Conservation (phyloP, 1,140 invertebrate species). For the Centruroides sculpturatus region DNA sequence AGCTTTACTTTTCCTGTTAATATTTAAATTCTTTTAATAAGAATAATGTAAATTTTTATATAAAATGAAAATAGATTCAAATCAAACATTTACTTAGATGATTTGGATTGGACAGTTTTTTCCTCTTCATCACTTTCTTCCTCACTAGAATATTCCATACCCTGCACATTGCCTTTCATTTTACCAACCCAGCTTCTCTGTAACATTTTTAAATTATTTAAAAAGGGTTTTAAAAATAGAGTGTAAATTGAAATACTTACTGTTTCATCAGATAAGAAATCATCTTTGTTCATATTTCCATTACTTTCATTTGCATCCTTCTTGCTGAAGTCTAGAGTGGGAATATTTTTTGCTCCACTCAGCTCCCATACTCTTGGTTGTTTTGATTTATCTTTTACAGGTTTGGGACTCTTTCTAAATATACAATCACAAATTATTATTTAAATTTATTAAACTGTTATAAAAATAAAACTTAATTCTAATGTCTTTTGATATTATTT, state of each 20-base stretch:
- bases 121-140: conserved; percentile 21
- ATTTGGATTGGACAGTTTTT: not conserved
- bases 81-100: not conserved
- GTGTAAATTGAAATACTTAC: too few species aligned
- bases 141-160: conserved; percentile 26
- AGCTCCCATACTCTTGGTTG: conserved; percentile 80
- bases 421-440: too few species aligned
- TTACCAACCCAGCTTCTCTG: conserved; percentile 23
- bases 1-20: conserved; percentile 11
- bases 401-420: conserved; percentile 46
- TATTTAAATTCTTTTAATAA: not conserved
- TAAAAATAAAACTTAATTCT: too few species aligned
- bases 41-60: not conserved
- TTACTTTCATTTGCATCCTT: not conserved
- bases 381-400: conserved; percentile 59
- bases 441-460: too few species aligned
- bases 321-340: conserved; percentile 64
- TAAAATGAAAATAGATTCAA: too few species aligned
- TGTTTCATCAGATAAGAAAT: not conserved
- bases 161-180: conserved; percentile 29
- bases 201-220: not conserved
- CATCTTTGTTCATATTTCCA: not conserved
- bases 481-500: too few species aligned
- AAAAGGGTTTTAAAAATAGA: too few species aligned
- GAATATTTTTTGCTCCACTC: conserved; percentile 63